Evolutionary conservation across 2,113 vertebrate species (phyloP).

Genomic region (Bubo blakistoni): DNA sequence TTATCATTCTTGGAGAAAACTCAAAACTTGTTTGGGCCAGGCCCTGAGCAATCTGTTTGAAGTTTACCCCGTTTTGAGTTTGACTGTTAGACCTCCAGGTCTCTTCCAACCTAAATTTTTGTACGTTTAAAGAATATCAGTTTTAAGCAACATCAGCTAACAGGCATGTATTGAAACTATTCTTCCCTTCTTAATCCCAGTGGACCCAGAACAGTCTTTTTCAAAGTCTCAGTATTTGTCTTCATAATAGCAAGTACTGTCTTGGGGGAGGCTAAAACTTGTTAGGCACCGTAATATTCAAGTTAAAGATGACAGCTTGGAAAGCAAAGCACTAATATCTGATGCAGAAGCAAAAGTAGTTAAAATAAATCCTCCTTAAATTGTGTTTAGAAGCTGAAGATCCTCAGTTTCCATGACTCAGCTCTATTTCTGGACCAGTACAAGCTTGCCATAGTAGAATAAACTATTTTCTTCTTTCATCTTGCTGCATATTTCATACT

Average conservation of each 20-base stretch:
- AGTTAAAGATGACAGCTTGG: neutral
- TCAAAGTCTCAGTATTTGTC: neutral
- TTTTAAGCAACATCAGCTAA: neutral
- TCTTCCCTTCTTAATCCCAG: neutral
- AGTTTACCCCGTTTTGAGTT: neutral
- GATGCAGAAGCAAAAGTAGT: neutral
- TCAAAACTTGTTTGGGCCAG: neutral
- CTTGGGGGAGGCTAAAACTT: neutral
- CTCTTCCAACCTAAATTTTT: neutral
- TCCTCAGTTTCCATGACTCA: neutral
- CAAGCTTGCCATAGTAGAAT: neutral
- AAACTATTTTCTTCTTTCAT: neutral
- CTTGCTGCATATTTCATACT: neutral
- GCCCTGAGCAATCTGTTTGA: neutral
- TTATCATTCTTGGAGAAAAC: neutral
- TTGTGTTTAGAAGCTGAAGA: neutral
- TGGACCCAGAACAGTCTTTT: neutral
- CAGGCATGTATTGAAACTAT: neutral
- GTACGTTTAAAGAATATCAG: neutral
- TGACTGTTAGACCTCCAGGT: neutral
- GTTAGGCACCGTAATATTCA: neutral
- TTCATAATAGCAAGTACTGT: neutral
- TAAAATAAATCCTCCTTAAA: neutral
- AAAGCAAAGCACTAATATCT: neutral
- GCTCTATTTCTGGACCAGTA: neutral